Evolutionary conservation across 2,797 vertebrate species (phyloP).

Genomic region (Gobio occitaniae): DNA sequence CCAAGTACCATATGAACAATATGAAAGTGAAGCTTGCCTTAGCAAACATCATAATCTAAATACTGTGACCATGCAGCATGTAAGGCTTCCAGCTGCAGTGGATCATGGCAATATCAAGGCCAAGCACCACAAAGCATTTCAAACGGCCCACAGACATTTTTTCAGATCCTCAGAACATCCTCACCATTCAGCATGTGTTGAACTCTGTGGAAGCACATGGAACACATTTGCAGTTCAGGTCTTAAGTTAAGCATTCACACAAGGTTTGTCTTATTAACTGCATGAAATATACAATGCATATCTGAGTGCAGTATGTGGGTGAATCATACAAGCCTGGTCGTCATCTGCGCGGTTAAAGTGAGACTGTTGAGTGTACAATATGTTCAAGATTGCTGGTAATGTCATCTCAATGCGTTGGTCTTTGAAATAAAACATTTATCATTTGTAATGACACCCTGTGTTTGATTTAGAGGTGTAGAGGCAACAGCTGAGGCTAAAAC

Average conservation of each 20-base stretch:
- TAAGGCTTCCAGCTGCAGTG: constrained; percentile 11
- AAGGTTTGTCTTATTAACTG: background rate
- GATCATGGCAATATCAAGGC: background rate
- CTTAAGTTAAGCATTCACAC: constrained; percentile 18
- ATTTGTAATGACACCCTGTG: background rate
- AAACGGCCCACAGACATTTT: constrained; percentile 28
- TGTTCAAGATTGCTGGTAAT: constrained; percentile 11
- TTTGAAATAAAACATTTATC: constrained; percentile 11
- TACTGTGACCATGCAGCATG: background rate
- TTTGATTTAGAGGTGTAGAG: constrained; percentile 5
- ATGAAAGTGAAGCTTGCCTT: background rate
- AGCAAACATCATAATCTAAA: constrained; percentile 11
- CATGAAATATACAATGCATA: background rate
- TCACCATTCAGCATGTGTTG: constrained; percentile 2
- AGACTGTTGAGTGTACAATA: background rate
- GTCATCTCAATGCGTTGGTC: background rate
- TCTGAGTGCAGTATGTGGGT: background rate
- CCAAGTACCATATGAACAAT: background rate
- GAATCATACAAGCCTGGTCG: constrained; percentile 14
- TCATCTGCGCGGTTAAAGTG: background rate
- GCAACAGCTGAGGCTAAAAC: background rate
- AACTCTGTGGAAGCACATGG: constrained; percentile 23
- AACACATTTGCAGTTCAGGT: constrained; percentile 18
- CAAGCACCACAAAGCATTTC: constrained; percentile 16
- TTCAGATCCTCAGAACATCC: constrained; percentile 16